A percentile compares a stretch with the other conserved stretches of the same genome.
These are phyloP conservation scores for Meliscaeva auricollis DNA, from an alignment of 2,888 invertebrate genomes.

Conservation along the genomic window DNA sequence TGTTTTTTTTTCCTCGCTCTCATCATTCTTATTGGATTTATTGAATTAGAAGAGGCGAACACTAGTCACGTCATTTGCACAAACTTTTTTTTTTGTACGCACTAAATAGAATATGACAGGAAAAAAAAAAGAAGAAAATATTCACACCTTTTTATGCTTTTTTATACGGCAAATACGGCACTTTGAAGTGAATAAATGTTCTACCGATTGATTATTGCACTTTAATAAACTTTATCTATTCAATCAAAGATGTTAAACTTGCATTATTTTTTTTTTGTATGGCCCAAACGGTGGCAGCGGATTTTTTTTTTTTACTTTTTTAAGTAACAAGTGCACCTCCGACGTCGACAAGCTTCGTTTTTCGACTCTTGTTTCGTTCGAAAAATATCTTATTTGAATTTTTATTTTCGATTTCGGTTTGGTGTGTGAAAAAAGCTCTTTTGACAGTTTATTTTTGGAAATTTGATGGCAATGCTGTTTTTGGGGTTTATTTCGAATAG, in stretches of 20 bases:
- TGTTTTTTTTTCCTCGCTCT: slow-evolving; percentile 17
- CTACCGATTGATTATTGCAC: slow-evolving; percentile 23
- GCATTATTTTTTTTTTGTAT: slow-evolving; percentile 35
- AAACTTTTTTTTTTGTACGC: slow-evolving; percentile 58
- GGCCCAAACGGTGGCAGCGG: slow-evolving; percentile 56
- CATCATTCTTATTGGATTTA: slow-evolving; percentile 52
- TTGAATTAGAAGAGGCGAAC: slow-evolving; percentile 74
- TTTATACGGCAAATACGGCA: slow-evolving; percentile 4
- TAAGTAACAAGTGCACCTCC: slow-evolving; percentile 73
- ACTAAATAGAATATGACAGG: slow-evolving; percentile 44
- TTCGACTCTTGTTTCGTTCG: slow-evolving; percentile 73
- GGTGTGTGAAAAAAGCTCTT: slow-evolving; percentile 11
- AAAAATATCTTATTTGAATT: slow-evolving; percentile 74
- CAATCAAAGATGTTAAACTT: slow-evolving; percentile 30
- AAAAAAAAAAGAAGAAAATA: slow-evolving; percentile 48
- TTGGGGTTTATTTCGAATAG: slow-evolving; percentile 18
- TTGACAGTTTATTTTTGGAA: slow-evolving; percentile 56
- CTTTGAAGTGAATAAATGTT: background rate
- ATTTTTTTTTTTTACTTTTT: slow-evolving; percentile 31
- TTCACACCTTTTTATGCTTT: slow-evolving; percentile 56
- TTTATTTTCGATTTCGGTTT: slow-evolving; percentile 11
- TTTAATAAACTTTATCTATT: slow-evolving; percentile 36
- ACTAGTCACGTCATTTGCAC: slow-evolving; percentile 69
- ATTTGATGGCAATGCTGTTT: slow-evolving; percentile 9
- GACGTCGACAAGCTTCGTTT: slow-evolving; percentile 74